Evolutionary conservation across 2,797 vertebrate species (phyloP).

Genomic region (Choloepus didactylus): DNA sequence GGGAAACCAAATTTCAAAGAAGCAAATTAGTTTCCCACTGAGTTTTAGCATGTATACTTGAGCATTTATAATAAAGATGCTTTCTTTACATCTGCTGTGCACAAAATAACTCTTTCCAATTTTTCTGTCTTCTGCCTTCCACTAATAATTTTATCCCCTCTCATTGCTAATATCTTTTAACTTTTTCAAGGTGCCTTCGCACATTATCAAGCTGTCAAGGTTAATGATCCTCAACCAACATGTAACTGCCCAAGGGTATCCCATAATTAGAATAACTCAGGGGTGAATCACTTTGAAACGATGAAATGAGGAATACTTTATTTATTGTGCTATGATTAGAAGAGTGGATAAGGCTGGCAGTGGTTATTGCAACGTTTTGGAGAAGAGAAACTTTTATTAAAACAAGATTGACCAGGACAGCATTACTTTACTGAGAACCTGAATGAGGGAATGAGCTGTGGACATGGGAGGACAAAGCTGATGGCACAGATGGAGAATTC

Average conservation of each 20-base stretch:
- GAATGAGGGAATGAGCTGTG: background rate
- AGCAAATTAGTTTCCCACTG: constrained; percentile 10
- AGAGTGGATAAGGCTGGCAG: background rate
- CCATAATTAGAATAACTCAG: constrained; percentile 22
- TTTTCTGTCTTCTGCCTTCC: constrained; percentile 17
- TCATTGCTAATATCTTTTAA: constrained; percentile 29
- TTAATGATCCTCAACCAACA: constrained; percentile 30
- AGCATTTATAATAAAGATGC: constrained; percentile 10
- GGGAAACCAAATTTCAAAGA: constrained; percentile 21
- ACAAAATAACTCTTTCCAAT: constrained; percentile 11
- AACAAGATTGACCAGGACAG: background rate
- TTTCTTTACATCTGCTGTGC: background rate
- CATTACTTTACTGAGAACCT: background rate
- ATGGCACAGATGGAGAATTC: background rate
- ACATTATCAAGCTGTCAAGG: constrained; percentile 25
- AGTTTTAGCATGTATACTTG: background rate
- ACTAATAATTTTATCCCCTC: background rate
- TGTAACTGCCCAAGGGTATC: background rate
- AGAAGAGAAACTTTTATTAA: constrained; percentile 19
- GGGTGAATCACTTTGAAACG: constrained; percentile 21
- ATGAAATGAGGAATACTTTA: background rate
- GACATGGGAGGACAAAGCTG: background rate
- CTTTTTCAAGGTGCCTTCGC: background rate
- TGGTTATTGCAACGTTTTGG: background rate
- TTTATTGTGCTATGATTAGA: background rate